These are phyloP conservation scores for Anorthoa munda DNA, from an alignment of 2,888 invertebrate species.

Conservation along the genomic window DNA sequence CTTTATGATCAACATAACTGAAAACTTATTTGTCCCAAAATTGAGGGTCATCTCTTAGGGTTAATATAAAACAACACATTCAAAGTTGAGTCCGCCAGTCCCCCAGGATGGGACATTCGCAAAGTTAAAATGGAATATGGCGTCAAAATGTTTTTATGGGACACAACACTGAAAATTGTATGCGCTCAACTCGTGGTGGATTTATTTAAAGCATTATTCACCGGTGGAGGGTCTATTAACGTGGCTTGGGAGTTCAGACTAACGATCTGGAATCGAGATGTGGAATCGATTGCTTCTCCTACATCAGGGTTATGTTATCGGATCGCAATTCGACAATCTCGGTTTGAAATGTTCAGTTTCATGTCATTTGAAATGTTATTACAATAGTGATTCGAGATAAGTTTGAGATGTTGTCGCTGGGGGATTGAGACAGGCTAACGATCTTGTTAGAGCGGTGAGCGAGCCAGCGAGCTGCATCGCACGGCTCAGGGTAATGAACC, in stretches of 20 bases:
- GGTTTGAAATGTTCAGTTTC: conserved; percentile 54
- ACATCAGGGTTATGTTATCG: conserved; percentile 59
- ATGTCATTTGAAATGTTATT: conserved; percentile 66
- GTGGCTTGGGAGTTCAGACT: conserved; percentile 60
- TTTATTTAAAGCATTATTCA: conserved; percentile 61
- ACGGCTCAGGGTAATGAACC: conserved; percentile 72
- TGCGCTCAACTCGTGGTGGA: conserved; percentile 19
- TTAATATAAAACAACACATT: conserved; percentile 49
- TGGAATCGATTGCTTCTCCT: conserved; percentile 65
- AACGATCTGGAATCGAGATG: conserved; percentile 71
- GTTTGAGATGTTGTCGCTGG: conserved; percentile 59
- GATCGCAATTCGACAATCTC: conserved; percentile 56
- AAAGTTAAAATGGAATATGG: conserved; percentile 60
- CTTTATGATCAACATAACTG: conserved; percentile 8
- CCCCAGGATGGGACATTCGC: conserved; percentile 22
- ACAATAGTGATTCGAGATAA: conserved; percentile 68
- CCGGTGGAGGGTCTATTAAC: conserved; percentile 57
- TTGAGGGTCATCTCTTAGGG: conserved; percentile 32
- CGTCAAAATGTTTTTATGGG: conserved; percentile 57
- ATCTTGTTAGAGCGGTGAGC: conserved; percentile 72
- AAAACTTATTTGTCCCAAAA: conserved; percentile 31
- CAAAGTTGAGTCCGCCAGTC: conserved; percentile 41
- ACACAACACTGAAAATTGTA: conserved; percentile 55
- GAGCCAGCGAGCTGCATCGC: conserved; percentile 60
- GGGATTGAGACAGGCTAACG: conserved; percentile 71